Evolutionary conservation across 1,140 invertebrate genomes (phyloP), one percentile per base, ranked within the genome.

Genomic region (Helicoverpa armigera): DNA sequence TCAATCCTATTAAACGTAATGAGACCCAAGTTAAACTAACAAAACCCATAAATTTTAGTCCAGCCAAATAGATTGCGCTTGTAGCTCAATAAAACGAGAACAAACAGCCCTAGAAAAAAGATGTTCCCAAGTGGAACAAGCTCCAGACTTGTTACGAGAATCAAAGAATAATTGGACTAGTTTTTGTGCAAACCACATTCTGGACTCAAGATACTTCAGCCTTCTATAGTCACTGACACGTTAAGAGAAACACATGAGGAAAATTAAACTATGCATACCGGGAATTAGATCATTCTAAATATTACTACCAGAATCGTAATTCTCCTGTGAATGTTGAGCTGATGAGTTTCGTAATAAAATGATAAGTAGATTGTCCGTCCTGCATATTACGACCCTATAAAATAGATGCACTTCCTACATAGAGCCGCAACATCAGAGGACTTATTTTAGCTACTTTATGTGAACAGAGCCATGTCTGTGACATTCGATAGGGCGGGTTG

Each of bases 371-470:
- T 69, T 70, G 63, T 70, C 53, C 51, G 31, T 69, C n/a, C 75
- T 79, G 76, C 12, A 79, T 70, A 51, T 70, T 58, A 84, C 60
- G 79, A 76, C n/a, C 35, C 78, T 63, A 85, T 85, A 85, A 87
- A 86, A 77, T 79, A 65, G 70, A 84, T 81, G 65, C 70, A 82
- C 79, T 90, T 91, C 85, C 89, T 90, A 87, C 61, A 83, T 53
- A 77, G 58, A 63, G 81, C 43, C 74, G 78, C 73, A 65, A 88
- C 90, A 87, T 88, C 86, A 87, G 81, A 86, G 78, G 86, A 83
- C 84, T 90, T 91, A 90, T 89, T 92, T 91, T 89, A 92, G 86
- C 81, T 85, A 87, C 86, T 90, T 90, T 90, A 91, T 89, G 85
- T 87, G 85, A 86, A 85, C 81, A 84, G 79, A 69, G 77, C 82